Percentiles rank a stretch among this genome's conserved stretches.
These are phyloP conservation scores for Chromoteleia sp. DNA, from an alignment of 2,888 invertebrate species.

Conservation along the genomic window DNA sequence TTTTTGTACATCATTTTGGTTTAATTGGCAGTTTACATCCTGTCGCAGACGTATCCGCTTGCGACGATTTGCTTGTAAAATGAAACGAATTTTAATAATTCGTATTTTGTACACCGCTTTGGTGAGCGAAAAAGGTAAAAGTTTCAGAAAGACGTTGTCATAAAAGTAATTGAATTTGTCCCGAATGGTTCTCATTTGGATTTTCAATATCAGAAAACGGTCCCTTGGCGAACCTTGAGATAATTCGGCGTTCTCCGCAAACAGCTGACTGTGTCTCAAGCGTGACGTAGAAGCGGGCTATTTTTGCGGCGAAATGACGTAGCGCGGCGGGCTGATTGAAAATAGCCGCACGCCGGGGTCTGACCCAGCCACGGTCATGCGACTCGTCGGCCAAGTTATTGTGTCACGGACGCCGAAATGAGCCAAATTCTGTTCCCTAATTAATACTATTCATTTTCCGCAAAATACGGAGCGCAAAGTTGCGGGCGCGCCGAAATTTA, in stretches of 20 bases:
- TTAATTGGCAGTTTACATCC: no score
- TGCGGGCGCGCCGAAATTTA: conserved; percentile 11
- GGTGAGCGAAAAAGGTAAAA: conserved; percentile 5
- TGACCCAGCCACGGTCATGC: conserved; percentile 65
- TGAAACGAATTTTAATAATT: no score
- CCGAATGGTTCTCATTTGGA: conserved; percentile 41
- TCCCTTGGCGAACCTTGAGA: conserved; percentile 59
- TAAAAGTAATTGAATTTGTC: conserved; percentile 51
- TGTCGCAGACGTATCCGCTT: no score
- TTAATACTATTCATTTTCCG: conserved; percentile 43
- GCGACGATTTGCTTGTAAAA: no score
- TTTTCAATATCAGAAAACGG: conserved; percentile 43
- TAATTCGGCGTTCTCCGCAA: conserved; percentile 58
- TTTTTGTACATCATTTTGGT: no score
- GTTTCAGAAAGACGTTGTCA: conserved; percentile 20
- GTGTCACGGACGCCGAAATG: conserved; percentile 47
- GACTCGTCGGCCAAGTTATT: conserved; percentile 59
- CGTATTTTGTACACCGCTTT: no score
- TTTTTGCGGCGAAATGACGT: conserved; percentile 63
- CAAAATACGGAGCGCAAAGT: not conserved
- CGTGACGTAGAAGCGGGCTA: conserved; percentile 63
- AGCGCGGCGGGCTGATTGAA: conserved; percentile 53
- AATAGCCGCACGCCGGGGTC: conserved; percentile 66
- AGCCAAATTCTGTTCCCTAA: conserved; percentile 42
- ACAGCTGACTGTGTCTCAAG: conserved; percentile 58